A percentile compares a stretch with the other conserved stretches of the same genome.
phyloP scores from a whole-genome alignment of 2,113 vertebrate genomes.

The Sinocyclocheilus rhinocerous region DNA sequence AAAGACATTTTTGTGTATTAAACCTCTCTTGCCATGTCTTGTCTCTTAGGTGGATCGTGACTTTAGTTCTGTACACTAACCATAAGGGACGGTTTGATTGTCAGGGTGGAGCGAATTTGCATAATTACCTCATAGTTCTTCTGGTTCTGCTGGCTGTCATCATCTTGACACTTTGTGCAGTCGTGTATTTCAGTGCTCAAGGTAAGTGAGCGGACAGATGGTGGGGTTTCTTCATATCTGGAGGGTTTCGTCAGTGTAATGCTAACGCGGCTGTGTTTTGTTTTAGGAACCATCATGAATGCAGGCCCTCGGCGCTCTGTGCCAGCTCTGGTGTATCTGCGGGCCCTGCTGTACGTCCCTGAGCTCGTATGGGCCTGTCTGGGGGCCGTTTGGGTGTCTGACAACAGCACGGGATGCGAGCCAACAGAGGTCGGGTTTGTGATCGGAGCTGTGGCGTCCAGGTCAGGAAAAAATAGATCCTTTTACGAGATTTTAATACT shows the following conservation, averaged over 20 bases:
- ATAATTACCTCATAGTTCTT: conserved; percentile 87
- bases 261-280: neutral
- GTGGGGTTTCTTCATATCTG: no score
- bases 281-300: conserved; percentile 91
- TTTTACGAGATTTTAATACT: neutral
- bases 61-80: conserved; percentile 79
- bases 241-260: neutral
- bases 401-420: conserved; percentile 79
- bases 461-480: conserved; percentile 69
- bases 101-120: conserved; percentile 77
- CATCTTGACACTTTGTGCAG: conserved; percentile 79
- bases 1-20: no score
- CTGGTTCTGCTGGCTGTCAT: conserved; percentile 83
- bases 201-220: conserved; percentile 70
- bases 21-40: neutral
- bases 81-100: conserved; percentile 84
- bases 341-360: conserved; percentile 86
- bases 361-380: conserved; percentile 90
- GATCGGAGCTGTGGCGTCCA: conserved; percentile 85
- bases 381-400: conserved; percentile 86
- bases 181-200: conserved; percentile 90
- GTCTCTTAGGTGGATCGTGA: conserved; percentile 85
- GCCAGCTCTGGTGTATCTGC: conserved; percentile 86
- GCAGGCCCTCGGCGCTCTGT: conserved; percentile 88
- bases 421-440: conserved; percentile 79